Evolutionary conservation across 2,797 vertebrate genomes (phyloP), one percentile per base, ranked within the genome.

Genomic region (Mastacembelus armatus): DNA sequence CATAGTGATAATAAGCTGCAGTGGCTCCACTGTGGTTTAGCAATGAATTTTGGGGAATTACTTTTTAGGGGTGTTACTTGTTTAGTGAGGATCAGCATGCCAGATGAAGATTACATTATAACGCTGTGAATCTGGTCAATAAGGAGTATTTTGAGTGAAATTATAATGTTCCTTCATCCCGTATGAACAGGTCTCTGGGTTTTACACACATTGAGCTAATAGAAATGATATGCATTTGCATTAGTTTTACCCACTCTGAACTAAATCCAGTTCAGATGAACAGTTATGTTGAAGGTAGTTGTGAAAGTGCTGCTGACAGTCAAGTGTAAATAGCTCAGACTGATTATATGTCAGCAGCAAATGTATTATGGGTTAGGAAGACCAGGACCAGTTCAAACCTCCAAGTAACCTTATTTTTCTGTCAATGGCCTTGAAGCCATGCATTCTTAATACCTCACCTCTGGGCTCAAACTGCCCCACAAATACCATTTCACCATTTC

Each of bases 391-490:
- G 30, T 19, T 66, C n/a, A 33, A 45, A 42, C 65, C 57, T 72
- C 22, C 4, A 10, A 58, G 56, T 64, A 48, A 15, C 65, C 30
- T 33, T 51, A 56, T 49, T 62, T 32, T 44, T 71, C 35, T 33
- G 60, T 50, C 67, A 36, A 69, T 51, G 56, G 69, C 72, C 68
- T 71, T 39, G 26, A 47, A 77, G 33, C 54, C 52, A 27, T 83
- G 48, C 54, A 71, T 88, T 74, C 71, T 66, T 64, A 81, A 74
- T 19, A 66, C 81, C 81, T 87, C 74, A 75, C 66, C 83, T 82
- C 67, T 70, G 79, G 77, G 81, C 81, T 82, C 54, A 54, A 52
- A 38, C 62, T 54, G 32, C 35, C 36, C 19, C 61, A 54, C 59
- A 80, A 65, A 81, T 64, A 55, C 51, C 65, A n/a, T n/a, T n/a